Evolutionary conservation across 2,113 vertebrate species (phyloP).

Genomic region (Larimichthys crocea): DNA sequence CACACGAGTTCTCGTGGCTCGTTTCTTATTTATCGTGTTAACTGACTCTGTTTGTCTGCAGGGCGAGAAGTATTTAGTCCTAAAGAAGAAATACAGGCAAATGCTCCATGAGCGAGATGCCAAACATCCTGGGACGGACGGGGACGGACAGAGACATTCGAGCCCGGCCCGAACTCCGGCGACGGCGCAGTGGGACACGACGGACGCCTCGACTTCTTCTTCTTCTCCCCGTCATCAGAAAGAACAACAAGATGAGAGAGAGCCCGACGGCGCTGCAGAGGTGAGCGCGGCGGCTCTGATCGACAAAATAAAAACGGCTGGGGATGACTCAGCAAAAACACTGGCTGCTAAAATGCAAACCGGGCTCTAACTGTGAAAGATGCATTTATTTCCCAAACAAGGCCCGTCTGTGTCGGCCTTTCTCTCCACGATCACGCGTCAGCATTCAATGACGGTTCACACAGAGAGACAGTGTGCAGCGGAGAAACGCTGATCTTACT

Average conservation of each 20-base stretch:
- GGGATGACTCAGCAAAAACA: slow-evolving; percentile 12
- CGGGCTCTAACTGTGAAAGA: slow-evolving; percentile 4
- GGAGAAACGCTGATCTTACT: slow-evolving; percentile 6
- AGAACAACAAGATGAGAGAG: slow-evolving; percentile 39
- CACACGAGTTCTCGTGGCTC: too few relatives aligned
- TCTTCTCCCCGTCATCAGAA: background rate
- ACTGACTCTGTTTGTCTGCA: slow-evolving; percentile 48
- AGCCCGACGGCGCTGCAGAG: slow-evolving; percentile 44
- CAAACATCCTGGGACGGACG: slow-evolving; percentile 17
- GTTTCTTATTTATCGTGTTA: too few relatives aligned
- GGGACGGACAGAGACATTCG: slow-evolving; percentile 9
- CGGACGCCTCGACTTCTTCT: background rate
- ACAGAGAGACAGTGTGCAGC: slow-evolving; percentile 18
- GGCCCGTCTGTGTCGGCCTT: slow-evolving; percentile 40
- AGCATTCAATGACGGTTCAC: slow-evolving; percentile 17
- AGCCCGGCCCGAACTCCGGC: slow-evolving; percentile 27
- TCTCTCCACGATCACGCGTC: slow-evolving; percentile 20
- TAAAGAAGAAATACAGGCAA: slow-evolving; percentile 86
- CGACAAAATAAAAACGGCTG: background rate
- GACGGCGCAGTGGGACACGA: slow-evolving; percentile 55
- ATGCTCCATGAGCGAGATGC: slow-evolving; percentile 71
- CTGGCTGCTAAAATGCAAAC: background rate
- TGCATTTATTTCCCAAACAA: slow-evolving; percentile 48
- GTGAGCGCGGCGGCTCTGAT: slow-evolving; percentile 54
- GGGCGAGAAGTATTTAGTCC: slow-evolving; percentile 85